Base-by-base conservation (phyloP, 2,113 vertebrate species). In the Garra rufa region DNA sequence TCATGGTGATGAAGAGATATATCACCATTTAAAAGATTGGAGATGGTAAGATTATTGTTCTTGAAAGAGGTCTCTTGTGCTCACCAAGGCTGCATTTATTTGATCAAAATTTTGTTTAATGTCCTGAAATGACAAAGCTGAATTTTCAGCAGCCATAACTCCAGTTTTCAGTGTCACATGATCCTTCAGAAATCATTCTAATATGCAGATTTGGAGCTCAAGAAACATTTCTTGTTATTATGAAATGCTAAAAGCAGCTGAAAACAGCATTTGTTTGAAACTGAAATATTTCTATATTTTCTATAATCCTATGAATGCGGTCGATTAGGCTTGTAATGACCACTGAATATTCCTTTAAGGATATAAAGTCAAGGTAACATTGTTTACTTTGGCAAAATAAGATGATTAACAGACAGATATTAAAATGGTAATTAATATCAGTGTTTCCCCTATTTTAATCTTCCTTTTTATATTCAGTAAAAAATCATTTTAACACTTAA, bases 351-450 rank as follows among this genome's bases (percentile, higher is more conserved):
- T 41, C 9, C 30, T 63, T 63, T 70, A 43, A 41, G 17, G 19
- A 70, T 86, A 87, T 85, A 77, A 88, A 78, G 82, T 79, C 81
- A 88, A 86, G 74, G 84, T 88, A 89, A 89, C 88, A 89, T 5
- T 63, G 59, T 11, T 13, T 26, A 21, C 85, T 88, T 88, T 87
- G 84, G 84, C 83, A 88, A 89, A 89, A 85, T 84, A 84, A 85
- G 76, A 86, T 88, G 9, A 55, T 2, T 55, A 55, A 21, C 81
- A 84, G 87, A 89, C 78, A 81, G 26, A 85, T 76, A 87, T 86
- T 69, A 88, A 43, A 65, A 88, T 82, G 28, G 61, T 85, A 83
- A 82, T 86, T 52, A 63, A 67, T 74, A 84, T 87, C 71, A 84
- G 71, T 88, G 50, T 44, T 43, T 83, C 13, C 13, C 28, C 28